phyloP scores from a whole-genome alignment of 2,113 vertebrate genomes.

The Thamnophis sirtalis region DNA sequence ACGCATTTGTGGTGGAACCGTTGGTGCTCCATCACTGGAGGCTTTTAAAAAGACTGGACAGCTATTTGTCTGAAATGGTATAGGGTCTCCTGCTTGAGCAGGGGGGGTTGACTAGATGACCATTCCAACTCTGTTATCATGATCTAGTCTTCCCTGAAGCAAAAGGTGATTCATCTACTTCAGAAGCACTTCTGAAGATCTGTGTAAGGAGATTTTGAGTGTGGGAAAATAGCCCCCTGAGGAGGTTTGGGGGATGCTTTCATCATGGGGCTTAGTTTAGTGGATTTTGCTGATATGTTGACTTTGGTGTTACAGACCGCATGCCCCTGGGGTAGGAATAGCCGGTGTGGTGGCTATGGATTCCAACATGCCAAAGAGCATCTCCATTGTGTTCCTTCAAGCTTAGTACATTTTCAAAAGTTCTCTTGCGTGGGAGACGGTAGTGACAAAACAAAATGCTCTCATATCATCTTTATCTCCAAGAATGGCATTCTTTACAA shows the following conservation, averaged over 20 bases:
- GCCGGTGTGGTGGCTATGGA: neutral
- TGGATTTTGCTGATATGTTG: neutral
- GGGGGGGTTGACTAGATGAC: neutral
- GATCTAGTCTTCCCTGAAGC: neutral
- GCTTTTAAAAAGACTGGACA: neutral
- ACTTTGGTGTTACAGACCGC: neutral
- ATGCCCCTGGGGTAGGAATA: neutral
- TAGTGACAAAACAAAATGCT: neutral
- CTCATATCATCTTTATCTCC: neutral
- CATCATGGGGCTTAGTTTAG: neutral
- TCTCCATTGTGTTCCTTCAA: neutral
- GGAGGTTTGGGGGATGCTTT: neutral
- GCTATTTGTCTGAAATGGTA: neutral
- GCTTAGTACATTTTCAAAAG: neutral
- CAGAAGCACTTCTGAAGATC: neutral
- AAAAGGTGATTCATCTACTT: neutral
- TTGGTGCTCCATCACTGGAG: neutral
- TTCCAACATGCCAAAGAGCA: neutral
- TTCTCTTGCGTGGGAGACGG: neutral
- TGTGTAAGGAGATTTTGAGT: neutral
- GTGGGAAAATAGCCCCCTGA: neutral
- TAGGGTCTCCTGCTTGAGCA: neutral
- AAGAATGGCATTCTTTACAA: neutral
- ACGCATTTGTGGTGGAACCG: no score
- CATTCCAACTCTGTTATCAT: neutral